phyloP scores from a whole-genome alignment of 2,888 invertebrate species.

The Trichogramma dendrolimi region DNA sequence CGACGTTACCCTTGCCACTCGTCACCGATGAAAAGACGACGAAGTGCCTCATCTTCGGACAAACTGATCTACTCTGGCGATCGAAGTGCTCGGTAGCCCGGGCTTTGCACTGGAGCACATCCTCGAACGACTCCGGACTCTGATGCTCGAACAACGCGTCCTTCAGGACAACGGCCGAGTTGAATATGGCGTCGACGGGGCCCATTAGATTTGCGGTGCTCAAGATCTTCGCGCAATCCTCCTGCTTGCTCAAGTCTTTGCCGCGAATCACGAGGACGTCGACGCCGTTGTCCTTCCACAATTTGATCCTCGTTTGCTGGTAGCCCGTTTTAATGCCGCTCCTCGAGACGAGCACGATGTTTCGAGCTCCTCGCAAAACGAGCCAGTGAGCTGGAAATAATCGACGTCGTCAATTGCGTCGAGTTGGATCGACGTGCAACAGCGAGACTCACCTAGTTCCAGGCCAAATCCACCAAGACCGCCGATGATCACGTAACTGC shows the following conservation, averaged over 20 bases:
- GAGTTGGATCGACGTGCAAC: neutral
- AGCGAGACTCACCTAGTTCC: slow-evolving; percentile 59
- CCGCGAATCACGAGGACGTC: slow-evolving; percentile 65
- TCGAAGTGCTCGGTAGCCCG: slow-evolving; percentile 58
- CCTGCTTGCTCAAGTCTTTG: slow-evolving; percentile 64
- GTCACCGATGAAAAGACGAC: slow-evolving; percentile 64
- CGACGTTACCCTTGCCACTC: slow-evolving; percentile 62
- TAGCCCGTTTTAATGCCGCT: slow-evolving; percentile 77
- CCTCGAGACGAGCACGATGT: slow-evolving; percentile 77
- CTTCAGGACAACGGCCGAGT: slow-evolving; percentile 60
- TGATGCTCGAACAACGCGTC: slow-evolving; percentile 58
- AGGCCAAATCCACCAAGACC: slow-evolving; percentile 91
- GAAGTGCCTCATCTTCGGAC: slow-evolving; percentile 54
- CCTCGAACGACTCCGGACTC: slow-evolving; percentile 53
- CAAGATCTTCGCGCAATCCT: slow-evolving; percentile 68
- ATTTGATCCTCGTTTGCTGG: slow-evolving; percentile 67
- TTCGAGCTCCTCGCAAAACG: slow-evolving; percentile 72
- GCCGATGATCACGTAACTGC: slow-evolving; percentile 64
- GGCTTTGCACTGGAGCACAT: slow-evolving; percentile 58
- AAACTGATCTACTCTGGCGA: slow-evolving; percentile 33
- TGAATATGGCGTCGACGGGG: slow-evolving; percentile 63
- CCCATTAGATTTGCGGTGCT: slow-evolving; percentile 54
- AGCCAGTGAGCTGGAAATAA: slow-evolving; percentile 69
- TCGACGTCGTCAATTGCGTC: no score
- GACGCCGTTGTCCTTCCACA: slow-evolving; percentile 70